Evolutionary conservation across 2,888 invertebrate genomes (phyloP), one percentile per base, ranked within the genome.

Genomic region (Microdon myrmicae): DNA sequence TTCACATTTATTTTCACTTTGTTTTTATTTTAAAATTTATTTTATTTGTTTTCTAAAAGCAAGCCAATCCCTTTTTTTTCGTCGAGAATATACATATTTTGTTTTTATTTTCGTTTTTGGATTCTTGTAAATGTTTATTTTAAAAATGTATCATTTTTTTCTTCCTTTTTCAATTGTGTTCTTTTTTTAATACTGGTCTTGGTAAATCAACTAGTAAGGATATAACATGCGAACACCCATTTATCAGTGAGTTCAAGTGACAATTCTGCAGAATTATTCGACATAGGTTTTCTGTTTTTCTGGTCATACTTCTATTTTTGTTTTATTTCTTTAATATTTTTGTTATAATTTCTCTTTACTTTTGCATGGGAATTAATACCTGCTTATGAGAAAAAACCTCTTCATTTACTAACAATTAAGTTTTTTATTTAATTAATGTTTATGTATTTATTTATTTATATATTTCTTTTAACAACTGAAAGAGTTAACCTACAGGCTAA

Each of bases 241-340:
- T n/a, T n/a, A n/a, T n/a, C n/a, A n/a, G n/a, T n/a, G n/a, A n/a
- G n/a, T n/a, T n/a, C n/a, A n/a, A n/a, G n/a, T n/a, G n/a, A n/a
- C n/a, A n/a, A n/a, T n/a, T n/a, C n/a, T n/a, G n/a, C n/a, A n/a
- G n/a, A n/a, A n/a, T n/a, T n/a, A n/a, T n/a, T n/a, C n/a, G n/a
- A n/a, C n/a, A n/a, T n/a, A n/a, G n/a, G 44, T 61, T 49, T 45
- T 35, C 5, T 43, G 26, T 34, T 56, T 16, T 35, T 29, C n/a
- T 38, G 25, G 34, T 28, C 6, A 13, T 38, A n/a, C n/a, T 19
- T 25, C 9, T 23, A 5, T 7, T 13, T 7, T 14, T 45, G 23
- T 56, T 64, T 22, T 16, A 14, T 12, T 29, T 43, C 22, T 13
- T 20, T 16, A 13, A 2, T 47, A 35, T n/a, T 20, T 19, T 16